Base-by-base conservation (phyloP, 2,888 invertebrate genomes). In the Lypha dubia region DNA sequence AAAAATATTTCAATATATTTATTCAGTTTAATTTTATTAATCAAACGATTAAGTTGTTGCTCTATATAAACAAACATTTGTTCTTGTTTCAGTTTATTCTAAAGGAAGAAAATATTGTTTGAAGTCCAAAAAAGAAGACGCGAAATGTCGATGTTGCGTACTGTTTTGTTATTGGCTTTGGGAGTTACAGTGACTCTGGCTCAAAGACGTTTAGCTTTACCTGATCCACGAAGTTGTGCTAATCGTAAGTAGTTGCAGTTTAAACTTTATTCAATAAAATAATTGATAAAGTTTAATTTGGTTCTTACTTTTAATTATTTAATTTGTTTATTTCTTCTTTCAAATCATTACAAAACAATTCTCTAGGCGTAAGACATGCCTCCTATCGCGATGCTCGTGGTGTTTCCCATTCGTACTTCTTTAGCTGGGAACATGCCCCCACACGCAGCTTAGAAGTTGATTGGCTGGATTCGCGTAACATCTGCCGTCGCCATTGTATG, bases 401-500 rank as follows among this genome's bases (percentile, higher is more conserved):
- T 60, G 96, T 97, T 32, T 95, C 96, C 6, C 97, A 97, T 91
- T 96, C 97, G 28, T 98, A 98, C 93, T 98, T 97, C 95, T 97
- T 97, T 95, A 97, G 97, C 91, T 97, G 97, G 97, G 97, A 97
- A 88, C 97, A 97, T 91, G 94, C 94, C 65, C 96, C 97, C 2
- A 97, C 97, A 32, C 94, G 96, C 88, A 95, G 93, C 88, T 93
- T 97, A 86, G 97, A 97, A 92, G 97, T 97, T 1, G 97, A 97
- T 91, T 97, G 97, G 97, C 93, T 98, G 71, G 97, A 97, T 91
- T 95, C 97, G 41, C 94, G 98, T 87, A 98, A 98, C 93, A 97
- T 97, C 90, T 98, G 98, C 93, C 95, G 98, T 86, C 94, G 97
- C 87, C 97, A 97, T 90, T 98, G 98, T 92, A 98, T 98, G 98